Evolutionary conservation across 2,797 vertebrate genomes (phyloP).

Genomic region (Epinephelus coioides): DNA sequence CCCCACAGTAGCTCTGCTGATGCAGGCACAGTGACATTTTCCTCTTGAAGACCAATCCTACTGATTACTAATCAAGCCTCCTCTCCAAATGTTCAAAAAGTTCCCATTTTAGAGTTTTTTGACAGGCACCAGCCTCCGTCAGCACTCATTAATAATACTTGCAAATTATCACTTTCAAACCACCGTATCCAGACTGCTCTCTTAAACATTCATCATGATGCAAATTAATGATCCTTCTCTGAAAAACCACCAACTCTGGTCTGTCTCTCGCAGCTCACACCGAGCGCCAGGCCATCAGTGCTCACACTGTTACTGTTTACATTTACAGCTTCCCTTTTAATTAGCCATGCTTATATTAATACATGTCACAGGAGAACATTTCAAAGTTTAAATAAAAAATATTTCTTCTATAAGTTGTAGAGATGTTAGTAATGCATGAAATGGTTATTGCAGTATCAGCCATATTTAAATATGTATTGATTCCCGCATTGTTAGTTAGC

Average conservation of each 20-base stretch:
- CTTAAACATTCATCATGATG: constrained; percentile 56
- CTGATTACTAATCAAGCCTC: constrained; percentile 70
- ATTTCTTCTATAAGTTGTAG: neutral
- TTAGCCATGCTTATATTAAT: constrained; percentile 17
- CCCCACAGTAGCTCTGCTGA: constrained; percentile 28
- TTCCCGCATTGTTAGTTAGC: neutral
- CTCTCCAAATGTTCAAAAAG: constrained; percentile 44
- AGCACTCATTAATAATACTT: constrained; percentile 52
- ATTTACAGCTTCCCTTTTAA: constrained; percentile 15
- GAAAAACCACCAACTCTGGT: constrained; percentile 10
- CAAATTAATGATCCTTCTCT: constrained; percentile 35
- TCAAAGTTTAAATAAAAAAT: neutral
- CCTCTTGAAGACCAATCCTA: constrained; percentile 32
- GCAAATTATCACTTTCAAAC: constrained; percentile 43
- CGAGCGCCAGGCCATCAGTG: constrained; percentile 9
- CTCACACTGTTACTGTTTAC: constrained; percentile 21
- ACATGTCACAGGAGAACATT: neutral
- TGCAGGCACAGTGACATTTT: constrained; percentile 17
- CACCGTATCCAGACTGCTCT: constrained; percentile 22
- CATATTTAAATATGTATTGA: neutral
- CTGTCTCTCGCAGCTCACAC: constrained; percentile 4
- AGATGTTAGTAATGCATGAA: neutral
- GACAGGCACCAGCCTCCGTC: constrained; percentile 13
- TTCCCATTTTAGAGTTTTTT: constrained; percentile 24
- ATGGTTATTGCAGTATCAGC: neutral